A percentile compares a stretch with the other conserved stretches of the same genome.
Conservation (phyloP, 2,113 vertebrate species). For the Falcunculus frontatus region DNA sequence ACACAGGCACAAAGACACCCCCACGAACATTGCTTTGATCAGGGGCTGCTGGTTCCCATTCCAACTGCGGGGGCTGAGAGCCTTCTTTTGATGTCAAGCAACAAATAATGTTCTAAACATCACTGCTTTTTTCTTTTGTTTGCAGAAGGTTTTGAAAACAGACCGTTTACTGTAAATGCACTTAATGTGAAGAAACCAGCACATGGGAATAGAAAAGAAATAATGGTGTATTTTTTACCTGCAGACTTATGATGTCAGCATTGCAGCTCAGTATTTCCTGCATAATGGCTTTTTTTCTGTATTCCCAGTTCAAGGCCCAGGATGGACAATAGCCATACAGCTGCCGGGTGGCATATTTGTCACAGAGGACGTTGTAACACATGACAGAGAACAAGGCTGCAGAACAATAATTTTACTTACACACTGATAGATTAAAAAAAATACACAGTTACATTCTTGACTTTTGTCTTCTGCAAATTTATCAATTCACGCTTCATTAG, state of each 20-base stretch:
- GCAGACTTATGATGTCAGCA: constrained; percentile 95
- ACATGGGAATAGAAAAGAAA: not conserved
- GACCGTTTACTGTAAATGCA: not conserved
- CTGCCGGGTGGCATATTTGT: constrained; percentile 96
- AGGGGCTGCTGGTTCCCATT: constrained; percentile 27
- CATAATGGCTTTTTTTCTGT: constrained; percentile 98
- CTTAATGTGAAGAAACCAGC: not conserved
- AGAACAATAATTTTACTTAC: constrained; percentile 55
- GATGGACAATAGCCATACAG: constrained; percentile 97
- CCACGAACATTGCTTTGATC: constrained; percentile 5
- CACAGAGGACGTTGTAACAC: constrained; percentile 98
- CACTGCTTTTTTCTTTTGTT: not conserved
- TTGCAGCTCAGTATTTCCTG: constrained; percentile 94
- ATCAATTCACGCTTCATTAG: not conserved
- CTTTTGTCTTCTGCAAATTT: not conserved
- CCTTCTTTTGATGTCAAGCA: constrained; percentile 47
- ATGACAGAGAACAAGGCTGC: constrained; percentile 96
- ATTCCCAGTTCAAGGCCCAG: constrained; percentile 97
- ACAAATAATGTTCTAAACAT: not conserved
- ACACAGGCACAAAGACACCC: constrained; percentile 14
- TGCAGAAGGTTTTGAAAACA: constrained; percentile 6
- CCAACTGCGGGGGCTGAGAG: constrained; percentile 1
- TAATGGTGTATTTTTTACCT: constrained; percentile 73
- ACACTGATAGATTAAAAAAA: not conserved
- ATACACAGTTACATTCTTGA: not conserved